Conservation (phyloP, 35 echinoderm and acorn worm species). For the Apostichopus japonicus region DNA sequence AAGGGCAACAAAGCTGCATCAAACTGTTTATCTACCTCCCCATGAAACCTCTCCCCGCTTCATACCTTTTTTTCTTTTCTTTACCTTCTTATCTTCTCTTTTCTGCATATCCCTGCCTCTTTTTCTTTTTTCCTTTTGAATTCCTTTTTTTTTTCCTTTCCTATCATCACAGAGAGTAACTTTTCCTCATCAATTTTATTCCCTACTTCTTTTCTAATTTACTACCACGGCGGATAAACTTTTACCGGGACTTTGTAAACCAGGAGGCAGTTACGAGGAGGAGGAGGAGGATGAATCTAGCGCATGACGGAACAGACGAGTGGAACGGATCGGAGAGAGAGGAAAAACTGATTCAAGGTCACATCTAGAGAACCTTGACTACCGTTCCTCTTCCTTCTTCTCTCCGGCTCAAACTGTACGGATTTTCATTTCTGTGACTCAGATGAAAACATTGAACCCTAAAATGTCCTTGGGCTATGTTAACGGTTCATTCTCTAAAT, state of each 20-base stretch:
- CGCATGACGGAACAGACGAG: neutral
- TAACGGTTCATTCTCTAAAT: conserved; percentile 13
- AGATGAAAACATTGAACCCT: conserved; percentile 12
- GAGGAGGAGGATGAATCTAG: neutral
- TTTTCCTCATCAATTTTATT: neutral
- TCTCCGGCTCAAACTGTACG: neutral
- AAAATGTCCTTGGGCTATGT: neutral
- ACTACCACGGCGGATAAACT: too few species aligned
- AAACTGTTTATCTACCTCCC: neutral
- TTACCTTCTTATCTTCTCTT: neutral
- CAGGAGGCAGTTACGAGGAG: too few species aligned
- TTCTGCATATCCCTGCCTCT: neutral
- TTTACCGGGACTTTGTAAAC: too few species aligned
- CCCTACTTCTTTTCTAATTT: neutral
- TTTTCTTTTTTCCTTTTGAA: neutral
- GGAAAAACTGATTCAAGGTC: neutral
- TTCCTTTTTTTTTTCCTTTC: neutral
- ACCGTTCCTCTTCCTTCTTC: neutral
- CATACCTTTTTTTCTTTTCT: neutral
- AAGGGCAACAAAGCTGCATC: neutral
- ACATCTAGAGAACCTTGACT: neutral
- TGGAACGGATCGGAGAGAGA: neutral
- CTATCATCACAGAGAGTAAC: neutral
- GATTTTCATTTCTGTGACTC: conserved; percentile 14
- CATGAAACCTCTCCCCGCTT: neutral